Evolutionary conservation across 2,797 vertebrate genomes (phyloP).

Genomic region (Chaenodraco wilsoni): DNA sequence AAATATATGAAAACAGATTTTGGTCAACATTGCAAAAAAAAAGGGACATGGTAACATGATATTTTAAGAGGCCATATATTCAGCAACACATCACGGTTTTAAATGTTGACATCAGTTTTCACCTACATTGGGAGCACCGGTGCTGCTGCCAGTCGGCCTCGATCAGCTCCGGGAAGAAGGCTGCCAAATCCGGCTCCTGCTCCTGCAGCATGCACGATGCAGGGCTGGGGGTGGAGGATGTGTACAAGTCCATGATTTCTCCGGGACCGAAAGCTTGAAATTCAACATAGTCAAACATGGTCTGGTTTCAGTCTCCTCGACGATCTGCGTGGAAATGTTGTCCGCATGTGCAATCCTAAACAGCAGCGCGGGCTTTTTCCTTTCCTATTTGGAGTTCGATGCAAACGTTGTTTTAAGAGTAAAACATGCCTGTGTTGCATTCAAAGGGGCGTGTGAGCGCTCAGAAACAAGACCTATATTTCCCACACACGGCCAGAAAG

Average conservation of each 20-base stretch:
- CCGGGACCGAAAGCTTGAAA: conserved; percentile 90
- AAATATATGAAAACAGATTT: neutral
- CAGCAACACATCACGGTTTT: neutral
- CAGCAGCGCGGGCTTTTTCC: neutral
- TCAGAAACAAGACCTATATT: conserved; percentile 14
- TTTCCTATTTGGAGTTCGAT: conserved; percentile 76
- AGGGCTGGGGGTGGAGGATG: conserved; percentile 83
- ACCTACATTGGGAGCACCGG: conserved; percentile 93
- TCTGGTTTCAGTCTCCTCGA: conserved; percentile 75
- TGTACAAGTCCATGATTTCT: conserved; percentile 92
- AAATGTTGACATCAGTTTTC: conserved; percentile 22
- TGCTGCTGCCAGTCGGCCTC: conserved; percentile 90
- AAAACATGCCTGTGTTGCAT: conserved; percentile 64
- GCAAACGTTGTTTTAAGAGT: conserved; percentile 88
- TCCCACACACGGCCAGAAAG: conserved; percentile 2
- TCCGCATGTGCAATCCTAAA: conserved; percentile 69
- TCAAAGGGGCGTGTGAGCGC: conserved; percentile 68
- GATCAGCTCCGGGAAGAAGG: conserved; percentile 92
- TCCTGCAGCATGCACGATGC: conserved; percentile 91
- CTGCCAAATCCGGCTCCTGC: conserved; percentile 84
- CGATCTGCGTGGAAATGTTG: conserved; percentile 76
- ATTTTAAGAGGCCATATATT: neutral
- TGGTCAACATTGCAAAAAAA: neutral
- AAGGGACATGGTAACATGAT: neutral
- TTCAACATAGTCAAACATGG: conserved; percentile 97